A percentile compares a stretch with the other conserved stretches of the same genome.
Evolutionary conservation across 2,888 invertebrate genomes (phyloP).

Genomic region (Eugnorisma glareosa): DNA sequence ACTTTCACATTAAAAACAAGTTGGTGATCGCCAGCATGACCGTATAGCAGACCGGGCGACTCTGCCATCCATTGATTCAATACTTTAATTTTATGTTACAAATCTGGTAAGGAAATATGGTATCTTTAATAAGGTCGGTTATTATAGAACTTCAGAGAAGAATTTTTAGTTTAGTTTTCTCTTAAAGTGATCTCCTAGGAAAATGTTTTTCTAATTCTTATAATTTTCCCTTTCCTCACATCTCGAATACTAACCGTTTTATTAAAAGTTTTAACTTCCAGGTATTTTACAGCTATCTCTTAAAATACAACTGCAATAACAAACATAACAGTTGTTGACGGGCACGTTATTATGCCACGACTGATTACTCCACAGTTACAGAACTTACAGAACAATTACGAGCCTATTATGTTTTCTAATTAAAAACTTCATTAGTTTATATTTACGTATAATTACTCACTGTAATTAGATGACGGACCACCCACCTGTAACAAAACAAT

Average conservation of each 20-base stretch:
- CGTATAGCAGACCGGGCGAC: background rate
- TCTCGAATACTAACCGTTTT: background rate
- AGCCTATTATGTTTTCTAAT: constrained; percentile 54
- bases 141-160: background rate
- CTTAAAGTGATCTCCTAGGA: background rate
- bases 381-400: constrained; percentile 55
- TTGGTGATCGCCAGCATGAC: background rate
- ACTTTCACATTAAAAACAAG: background rate
- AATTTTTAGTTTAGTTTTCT: background rate
- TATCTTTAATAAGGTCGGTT: background rate
- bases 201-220: background rate
- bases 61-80: background rate
- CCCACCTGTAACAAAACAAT: constrained; percentile 73
- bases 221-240: too few species aligned
- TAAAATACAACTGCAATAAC: background rate
- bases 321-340: constrained; percentile 20
- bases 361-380: constrained; percentile 52
- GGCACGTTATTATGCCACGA: constrained; percentile 27
- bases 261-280: background rate
- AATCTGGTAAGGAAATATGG: background rate
- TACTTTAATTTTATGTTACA: background rate
- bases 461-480: constrained; percentile 54
- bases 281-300: background rate
- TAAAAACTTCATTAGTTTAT: constrained; percentile 57
- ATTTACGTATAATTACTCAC: constrained; percentile 58